These are phyloP conservation scores for Athrips mouffetella DNA, from an alignment of 2,888 invertebrate species.

Conservation along the genomic window DNA sequence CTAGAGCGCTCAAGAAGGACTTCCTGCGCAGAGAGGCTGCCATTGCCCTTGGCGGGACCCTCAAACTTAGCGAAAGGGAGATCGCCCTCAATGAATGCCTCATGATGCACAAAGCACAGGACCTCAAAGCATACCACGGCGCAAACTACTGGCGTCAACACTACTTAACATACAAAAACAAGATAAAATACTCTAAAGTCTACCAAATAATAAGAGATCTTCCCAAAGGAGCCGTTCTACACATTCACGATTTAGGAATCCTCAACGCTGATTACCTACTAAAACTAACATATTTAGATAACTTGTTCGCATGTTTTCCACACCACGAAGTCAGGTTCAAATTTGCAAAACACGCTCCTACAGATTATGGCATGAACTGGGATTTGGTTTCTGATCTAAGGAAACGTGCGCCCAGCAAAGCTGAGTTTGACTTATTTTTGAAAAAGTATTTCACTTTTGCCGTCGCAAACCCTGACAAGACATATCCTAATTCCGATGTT, in stretches of 20 bases:
- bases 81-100: too few relatives aligned
- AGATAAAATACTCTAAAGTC: slow-evolving; percentile 81
- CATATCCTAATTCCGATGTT: not conserved
- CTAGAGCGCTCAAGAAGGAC: too few relatives aligned
- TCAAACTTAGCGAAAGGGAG: too few relatives aligned
- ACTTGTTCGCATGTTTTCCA: slow-evolving; percentile 76
- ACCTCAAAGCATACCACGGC: too few relatives aligned
- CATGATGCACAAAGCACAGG: too few relatives aligned
- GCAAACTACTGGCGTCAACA: too few relatives aligned
- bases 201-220: slow-evolving; percentile 81
- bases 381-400: slow-evolving; percentile 63
- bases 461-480: slow-evolving; percentile 17
- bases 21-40: too few relatives aligned
- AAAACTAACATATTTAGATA: slow-evolving; percentile 78
- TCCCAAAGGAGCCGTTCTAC: slow-evolving; percentile 87
- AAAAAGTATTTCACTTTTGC: slow-evolving; percentile 76
- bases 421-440: slow-evolving; percentile 72
- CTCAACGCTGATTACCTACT: slow-evolving; percentile 80
- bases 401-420: slow-evolving; percentile 51
- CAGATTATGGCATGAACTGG: slow-evolving; percentile 57
- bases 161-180: slow-evolving; percentile 79
- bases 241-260: slow-evolving; percentile 82
- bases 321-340: slow-evolving; percentile 31
- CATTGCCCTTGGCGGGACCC: too few relatives aligned
- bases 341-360: slow-evolving; percentile 47